A percentile compares a stretch with the other conserved stretches of the same genome.
Conservation (phyloP, 2,113 vertebrate species). For the Albula glossodonta region DNA sequence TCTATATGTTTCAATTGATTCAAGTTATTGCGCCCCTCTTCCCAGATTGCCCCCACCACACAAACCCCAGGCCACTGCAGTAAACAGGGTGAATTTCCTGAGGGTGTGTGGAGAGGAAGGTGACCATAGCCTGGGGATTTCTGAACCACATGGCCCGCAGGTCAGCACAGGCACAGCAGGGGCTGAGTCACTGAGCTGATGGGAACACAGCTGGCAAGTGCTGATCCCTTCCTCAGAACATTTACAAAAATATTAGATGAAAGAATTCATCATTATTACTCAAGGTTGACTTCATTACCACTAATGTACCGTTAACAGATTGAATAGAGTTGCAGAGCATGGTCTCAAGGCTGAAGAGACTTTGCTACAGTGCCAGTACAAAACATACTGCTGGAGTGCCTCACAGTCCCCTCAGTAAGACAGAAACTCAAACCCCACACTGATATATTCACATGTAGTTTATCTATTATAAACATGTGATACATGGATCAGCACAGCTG, state of each 20-base stretch:
- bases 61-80: background rate
- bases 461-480: no score
- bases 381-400: background rate
- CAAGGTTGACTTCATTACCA: background rate
- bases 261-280: background rate
- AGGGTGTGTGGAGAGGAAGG: slow-evolving; percentile 18
- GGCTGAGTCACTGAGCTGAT: background rate
- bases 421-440: background rate
- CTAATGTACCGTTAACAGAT: background rate
- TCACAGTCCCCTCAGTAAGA: background rate
- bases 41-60: background rate
- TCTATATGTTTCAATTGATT: background rate
- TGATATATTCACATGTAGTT: background rate
- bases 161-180: background rate
- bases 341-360: background rate
- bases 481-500: no score
- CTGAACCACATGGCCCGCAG: background rate
- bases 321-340: background rate
- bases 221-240: background rate
- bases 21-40: background rate
- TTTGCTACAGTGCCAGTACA: background rate
- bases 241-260: background rate
- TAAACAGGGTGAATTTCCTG: background rate
- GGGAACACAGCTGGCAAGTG: background rate
- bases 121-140: slow-evolving; percentile 21